Base-by-base conservation (phyloP, 2,797 vertebrate genomes). In the Sibirionetta formosa region DNA sequence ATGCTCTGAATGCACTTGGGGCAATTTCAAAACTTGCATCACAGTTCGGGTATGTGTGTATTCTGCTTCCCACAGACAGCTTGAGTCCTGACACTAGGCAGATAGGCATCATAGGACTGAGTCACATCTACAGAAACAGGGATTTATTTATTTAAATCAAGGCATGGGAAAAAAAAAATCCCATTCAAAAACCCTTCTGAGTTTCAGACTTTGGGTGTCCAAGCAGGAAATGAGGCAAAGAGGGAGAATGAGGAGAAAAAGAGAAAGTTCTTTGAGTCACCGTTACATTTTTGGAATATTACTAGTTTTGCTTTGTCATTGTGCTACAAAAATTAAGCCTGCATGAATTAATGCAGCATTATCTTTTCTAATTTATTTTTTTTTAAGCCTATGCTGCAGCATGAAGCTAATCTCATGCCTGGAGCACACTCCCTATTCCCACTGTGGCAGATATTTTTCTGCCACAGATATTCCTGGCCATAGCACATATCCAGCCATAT, bases 1-100 rank as follows among this genome's bases (percentile, higher is more conserved):
- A 93, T 88, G 92, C 92, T 96, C 54, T 4, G 63, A 97, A 80
- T 9, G 76, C 82, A 11, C 87, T 94, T 94, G 94, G 96, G 89
- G 96, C 90, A 26, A 63, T 93, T 97, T 97, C 94, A 97, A 97
- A 80, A 79, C 86, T 97, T 97, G 94, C 91, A 93, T 98, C 97
- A 97, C 18, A 23, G 29, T 82, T 97, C 78, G 94, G 88, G 95
- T 97, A 98, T 98, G 98, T 26, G 56, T 26, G 29, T 56, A 64
- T 88, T 95, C 96, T 35, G 96, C 94, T 97, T 96, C 96, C 96
- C 96, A 96, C 93, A 96, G 91, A 91, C 96, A 95, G 96, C 94
- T 93, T 83, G 93, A 94, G 35, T 83, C 92, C 96, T 97, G 92
- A 94, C 95, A 95, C 88, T 81, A 96, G 94, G 96, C 96, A 96